phyloP scores from a whole-genome alignment of 92 coral and sea anemone genomes.

The Heteractis magnifica region DNA sequence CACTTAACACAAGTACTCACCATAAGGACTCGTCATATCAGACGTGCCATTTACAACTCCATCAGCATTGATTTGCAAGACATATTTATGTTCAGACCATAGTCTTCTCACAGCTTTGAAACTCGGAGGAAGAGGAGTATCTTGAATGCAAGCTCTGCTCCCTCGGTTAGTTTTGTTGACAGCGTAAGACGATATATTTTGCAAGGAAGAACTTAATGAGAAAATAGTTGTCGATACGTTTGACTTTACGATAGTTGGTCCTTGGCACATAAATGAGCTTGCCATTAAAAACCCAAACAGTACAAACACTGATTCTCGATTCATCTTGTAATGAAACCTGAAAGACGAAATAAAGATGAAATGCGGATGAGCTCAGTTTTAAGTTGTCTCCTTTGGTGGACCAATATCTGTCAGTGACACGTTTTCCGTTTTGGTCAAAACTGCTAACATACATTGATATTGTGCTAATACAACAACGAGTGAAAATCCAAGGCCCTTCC shows the following conservation, averaged over 20 bases:
- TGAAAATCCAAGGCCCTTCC: not conserved
- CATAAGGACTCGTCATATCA: not conserved
- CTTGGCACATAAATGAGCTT: constrained; percentile 6
- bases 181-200: not conserved
- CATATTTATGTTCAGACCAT: constrained; percentile 13
- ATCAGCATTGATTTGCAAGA: constrained; percentile 16
- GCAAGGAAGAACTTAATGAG: not conserved
- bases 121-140: not conserved
- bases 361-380: not conserved
- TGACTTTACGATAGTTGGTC: not conserved
- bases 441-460: constrained; percentile 16
- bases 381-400: not conserved
- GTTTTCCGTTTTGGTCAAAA: not conserved
- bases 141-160: not conserved
- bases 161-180: not conserved
- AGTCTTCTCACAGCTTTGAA: not conserved
- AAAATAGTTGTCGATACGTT: not conserved
- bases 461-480: constrained; percentile 5
- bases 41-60: constrained; percentile 5
- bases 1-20: not conserved
- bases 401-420: constrained; percentile 9
- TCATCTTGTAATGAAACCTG: constrained; percentile 15
- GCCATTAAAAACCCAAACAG: constrained; percentile 5
- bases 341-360: not conserved
- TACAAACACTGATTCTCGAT: constrained; percentile 3